Evolutionary conservation across 2,797 vertebrate genomes (phyloP).

Genomic region (Acestrorhynchus altus): DNA sequence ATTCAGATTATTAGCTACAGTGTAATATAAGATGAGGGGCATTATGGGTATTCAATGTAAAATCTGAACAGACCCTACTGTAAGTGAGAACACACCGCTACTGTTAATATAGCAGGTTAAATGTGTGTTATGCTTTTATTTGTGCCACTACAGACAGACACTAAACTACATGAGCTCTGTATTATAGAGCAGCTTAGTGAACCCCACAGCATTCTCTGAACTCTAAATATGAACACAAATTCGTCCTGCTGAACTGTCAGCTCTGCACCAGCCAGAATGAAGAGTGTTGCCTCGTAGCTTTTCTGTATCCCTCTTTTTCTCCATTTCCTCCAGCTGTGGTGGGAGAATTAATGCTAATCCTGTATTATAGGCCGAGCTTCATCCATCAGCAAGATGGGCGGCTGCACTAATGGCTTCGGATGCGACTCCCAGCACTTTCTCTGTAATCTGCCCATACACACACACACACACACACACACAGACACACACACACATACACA

Average conservation of each 20-base stretch:
- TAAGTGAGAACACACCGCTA: no score
- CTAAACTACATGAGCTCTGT: not conserved
- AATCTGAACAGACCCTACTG: no score
- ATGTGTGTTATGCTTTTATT: no score
- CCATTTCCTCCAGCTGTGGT: conserved; percentile 19
- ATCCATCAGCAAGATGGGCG: conserved; percentile 58
- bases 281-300: not conserved
- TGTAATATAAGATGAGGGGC: no score
- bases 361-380: conserved; percentile 64
- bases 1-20: no score
- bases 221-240: not conserved
- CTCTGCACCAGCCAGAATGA: not conserved
- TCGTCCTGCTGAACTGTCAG: not conserved
- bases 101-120: no score
- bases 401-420: conserved; percentile 66
- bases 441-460: conserved; percentile 14
- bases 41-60: no score
- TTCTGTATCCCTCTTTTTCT: not conserved
- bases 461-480: conserved; percentile 28
- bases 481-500: conserved; percentile 13
- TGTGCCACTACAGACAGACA: no score
- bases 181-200: not conserved
- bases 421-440: conserved; percentile 65
- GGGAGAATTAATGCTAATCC: conserved; percentile 67
- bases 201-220: not conserved